Evolutionary conservation across 2,113 vertebrate species (phyloP).

Genomic region (Ornithorhynchus anatinus): DNA sequence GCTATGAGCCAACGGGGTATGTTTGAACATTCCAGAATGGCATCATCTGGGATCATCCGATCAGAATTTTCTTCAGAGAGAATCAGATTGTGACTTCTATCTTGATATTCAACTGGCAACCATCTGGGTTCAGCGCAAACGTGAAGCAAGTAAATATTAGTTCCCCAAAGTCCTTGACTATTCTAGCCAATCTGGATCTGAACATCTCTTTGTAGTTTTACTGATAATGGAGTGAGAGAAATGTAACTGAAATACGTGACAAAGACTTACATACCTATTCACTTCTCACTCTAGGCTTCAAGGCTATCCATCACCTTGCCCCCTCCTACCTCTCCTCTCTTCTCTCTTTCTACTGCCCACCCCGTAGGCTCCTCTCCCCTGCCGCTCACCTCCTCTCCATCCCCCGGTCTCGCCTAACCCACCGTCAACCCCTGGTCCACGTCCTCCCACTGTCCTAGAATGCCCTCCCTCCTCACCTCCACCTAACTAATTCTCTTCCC

Average conservation of each 20-base stretch:
- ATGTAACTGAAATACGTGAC: constrained; percentile 41
- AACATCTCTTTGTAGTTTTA: constrained; percentile 31
- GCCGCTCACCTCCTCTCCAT: too few species aligned
- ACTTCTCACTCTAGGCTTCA: too few species aligned
- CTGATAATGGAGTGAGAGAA: constrained; percentile 30
- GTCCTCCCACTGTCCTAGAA: too few species aligned
- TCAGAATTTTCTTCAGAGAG: background rate
- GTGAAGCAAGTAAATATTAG: background rate
- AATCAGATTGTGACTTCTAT: background rate
- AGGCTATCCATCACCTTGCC: too few species aligned
- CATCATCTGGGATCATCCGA: background rate
- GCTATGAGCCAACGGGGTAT: background rate
- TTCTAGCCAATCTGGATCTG: constrained; percentile 5
- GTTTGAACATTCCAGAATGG: background rate
- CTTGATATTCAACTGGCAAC: background rate
- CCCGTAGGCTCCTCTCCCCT: too few species aligned
- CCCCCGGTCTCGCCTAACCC: too few species aligned
- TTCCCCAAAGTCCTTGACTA: constrained; percentile 21
- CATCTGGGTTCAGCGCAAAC: background rate
- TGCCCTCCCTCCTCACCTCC: too few species aligned
- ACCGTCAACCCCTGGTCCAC: too few species aligned
- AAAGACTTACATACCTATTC: constrained; percentile 22
- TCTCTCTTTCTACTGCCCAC: too few species aligned
- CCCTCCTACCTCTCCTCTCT: too few species aligned
- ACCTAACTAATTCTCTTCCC: too few species aligned